Evolutionary conservation across 1,140 invertebrate species (phyloP).

Genomic region (Apis mellifera): DNA sequence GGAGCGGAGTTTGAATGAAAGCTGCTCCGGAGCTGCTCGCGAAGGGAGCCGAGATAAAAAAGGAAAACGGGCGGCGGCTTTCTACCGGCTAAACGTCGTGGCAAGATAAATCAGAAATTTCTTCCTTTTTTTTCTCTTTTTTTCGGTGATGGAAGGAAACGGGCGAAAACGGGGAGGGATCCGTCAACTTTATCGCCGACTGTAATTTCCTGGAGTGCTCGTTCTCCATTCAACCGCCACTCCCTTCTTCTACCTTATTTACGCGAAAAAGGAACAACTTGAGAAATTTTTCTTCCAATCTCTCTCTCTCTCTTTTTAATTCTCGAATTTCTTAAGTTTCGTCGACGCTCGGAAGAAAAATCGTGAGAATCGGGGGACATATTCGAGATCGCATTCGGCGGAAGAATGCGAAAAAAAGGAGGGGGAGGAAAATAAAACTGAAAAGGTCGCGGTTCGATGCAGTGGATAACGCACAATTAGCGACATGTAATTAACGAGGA

Average conservation of each 20-base stretch:
- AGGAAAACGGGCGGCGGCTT: constrained; percentile 9
- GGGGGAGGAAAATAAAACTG: not conserved
- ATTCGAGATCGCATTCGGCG: not conserved
- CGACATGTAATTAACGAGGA: constrained; percentile 53
- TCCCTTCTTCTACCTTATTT: too few species aligned
- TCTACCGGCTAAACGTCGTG: constrained; percentile 1
- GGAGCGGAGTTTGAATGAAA: constrained; percentile 42
- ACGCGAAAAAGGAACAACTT: too few species aligned
- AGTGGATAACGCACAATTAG: constrained; percentile 48
- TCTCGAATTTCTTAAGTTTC: too few species aligned
- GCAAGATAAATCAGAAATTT: constrained; percentile 52
- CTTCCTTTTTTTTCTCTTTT: too few species aligned
- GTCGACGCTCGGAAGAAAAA: too few species aligned
- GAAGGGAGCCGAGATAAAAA: constrained; percentile 6
- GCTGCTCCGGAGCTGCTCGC: not conserved
- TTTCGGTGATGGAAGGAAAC: too few species aligned
- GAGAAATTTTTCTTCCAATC: not conserved
- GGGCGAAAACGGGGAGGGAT: not conserved
- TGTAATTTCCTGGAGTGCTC: constrained; percentile 39
- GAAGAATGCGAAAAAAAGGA: too few species aligned
- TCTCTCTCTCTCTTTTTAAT: too few species aligned
- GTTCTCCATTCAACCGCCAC: not conserved
- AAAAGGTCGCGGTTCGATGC: constrained; percentile 46
- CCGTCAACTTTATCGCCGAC: constrained; percentile 12
- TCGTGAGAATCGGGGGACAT: too few species aligned